phyloP scores from a whole-genome alignment of 92 coral and sea anemone species.

The Anthopleura xanthogrammica region DNA sequence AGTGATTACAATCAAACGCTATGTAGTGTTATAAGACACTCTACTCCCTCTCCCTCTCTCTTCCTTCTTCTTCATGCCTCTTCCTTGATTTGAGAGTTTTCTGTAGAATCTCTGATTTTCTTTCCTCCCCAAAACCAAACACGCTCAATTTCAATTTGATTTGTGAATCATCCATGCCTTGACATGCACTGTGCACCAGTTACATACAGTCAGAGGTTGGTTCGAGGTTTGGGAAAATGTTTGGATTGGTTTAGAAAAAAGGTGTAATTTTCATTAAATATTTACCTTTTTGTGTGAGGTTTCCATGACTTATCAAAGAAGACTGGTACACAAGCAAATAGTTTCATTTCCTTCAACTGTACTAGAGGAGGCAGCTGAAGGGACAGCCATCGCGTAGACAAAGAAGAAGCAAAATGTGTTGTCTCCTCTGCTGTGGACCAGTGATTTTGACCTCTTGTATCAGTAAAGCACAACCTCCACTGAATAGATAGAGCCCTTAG shows the following conservation, averaged over 20 bases:
- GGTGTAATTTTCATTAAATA: background rate
- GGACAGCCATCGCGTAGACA: slow-evolving; percentile 81
- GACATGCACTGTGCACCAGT: too few relatives aligned
- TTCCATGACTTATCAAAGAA: slow-evolving; percentile 89
- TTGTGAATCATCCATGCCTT: background rate
- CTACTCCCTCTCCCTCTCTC: too few relatives aligned
- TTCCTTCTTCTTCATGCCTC: too few relatives aligned
- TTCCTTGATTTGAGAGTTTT: too few relatives aligned
- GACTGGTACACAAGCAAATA: slow-evolving; percentile 81
- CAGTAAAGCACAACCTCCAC: slow-evolving; percentile 88
- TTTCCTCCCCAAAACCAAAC: too few relatives aligned
- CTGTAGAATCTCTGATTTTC: too few relatives aligned
- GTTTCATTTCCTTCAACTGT: slow-evolving; percentile 54
- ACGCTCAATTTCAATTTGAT: too few relatives aligned
- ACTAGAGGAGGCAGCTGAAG: slow-evolving; percentile 77
- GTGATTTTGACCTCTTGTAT: slow-evolving; percentile 69
- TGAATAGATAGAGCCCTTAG: slow-evolving; percentile 56
- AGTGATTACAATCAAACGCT: background rate
- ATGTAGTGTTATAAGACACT: background rate
- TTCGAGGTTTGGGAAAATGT: too few relatives aligned
- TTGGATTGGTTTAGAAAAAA: too few relatives aligned
- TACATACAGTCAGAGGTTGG: too few relatives aligned
- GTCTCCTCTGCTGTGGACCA: slow-evolving; percentile 63
- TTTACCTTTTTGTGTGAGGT: slow-evolving; percentile 78
- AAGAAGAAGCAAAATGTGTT: slow-evolving; percentile 64